Percentiles rank a stretch among this genome's conserved stretches.
These are phyloP conservation scores for Drosophila triauraria DNA, from an alignment of 1,140 invertebrate species.

Conservation along the genomic window DNA sequence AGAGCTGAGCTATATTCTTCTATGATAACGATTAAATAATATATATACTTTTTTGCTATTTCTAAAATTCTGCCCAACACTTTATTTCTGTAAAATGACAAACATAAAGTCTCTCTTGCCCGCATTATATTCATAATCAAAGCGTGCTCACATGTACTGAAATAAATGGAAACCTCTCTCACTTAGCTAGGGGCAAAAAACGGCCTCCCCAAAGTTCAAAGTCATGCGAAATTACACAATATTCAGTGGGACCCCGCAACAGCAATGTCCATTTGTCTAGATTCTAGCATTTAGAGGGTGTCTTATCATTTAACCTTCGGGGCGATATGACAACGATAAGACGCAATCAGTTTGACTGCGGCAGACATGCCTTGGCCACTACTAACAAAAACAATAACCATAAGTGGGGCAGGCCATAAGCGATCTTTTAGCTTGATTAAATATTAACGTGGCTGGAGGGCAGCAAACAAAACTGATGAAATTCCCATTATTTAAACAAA, in stretches of 20 bases:
- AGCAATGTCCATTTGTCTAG: slow-evolving; percentile 26
- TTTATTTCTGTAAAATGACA: neutral
- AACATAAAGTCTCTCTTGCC: too few species aligned
- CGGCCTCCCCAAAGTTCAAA: slow-evolving; percentile 20
- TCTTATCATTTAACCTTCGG: slow-evolving; percentile 32
- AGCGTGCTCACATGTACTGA: too few species aligned
- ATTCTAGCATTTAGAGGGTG: neutral
- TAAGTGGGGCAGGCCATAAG: slow-evolving; percentile 18
- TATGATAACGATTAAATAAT: too few species aligned
- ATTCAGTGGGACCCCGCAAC: slow-evolving; percentile 5
- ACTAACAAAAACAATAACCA: slow-evolving; percentile 12
- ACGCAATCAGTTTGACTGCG: slow-evolving; percentile 28
- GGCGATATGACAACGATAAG: slow-evolving; percentile 59
- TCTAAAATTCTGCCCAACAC: neutral
- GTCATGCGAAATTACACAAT: slow-evolving; percentile 48
- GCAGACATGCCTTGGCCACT: slow-evolving; percentile 12
- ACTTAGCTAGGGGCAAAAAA: neutral
- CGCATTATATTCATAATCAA: neutral
- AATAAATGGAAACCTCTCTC: slow-evolving; percentile 3
- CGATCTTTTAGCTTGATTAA: slow-evolving; percentile 70
- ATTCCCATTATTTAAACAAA: slow-evolving; percentile 74
- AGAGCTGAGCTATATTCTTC: too few species aligned
- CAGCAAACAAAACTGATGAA: slow-evolving; percentile 56
- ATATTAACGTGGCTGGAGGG: slow-evolving; percentile 50
- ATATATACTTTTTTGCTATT: neutral